A percentile compares a stretch with the other conserved stretches of the same genome.
These are phyloP conservation scores for Hippopotamus amphibius DNA, from an alignment of 2,113 vertebrate genomes.

Conservation along the genomic window DNA sequence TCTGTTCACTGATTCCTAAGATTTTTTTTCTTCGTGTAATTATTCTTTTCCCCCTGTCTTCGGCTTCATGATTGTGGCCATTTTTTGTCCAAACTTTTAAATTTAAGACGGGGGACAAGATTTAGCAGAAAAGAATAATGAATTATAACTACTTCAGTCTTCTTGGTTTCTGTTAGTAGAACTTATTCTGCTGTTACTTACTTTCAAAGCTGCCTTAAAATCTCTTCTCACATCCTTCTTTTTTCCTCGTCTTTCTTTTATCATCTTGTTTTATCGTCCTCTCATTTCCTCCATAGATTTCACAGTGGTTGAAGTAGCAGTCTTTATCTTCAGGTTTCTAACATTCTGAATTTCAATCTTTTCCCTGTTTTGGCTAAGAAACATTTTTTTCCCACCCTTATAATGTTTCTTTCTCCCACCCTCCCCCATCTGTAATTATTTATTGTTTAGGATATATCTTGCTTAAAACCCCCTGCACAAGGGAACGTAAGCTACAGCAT, in stretches of 20 bases:
- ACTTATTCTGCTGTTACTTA: not conserved
- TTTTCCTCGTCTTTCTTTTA: not conserved
- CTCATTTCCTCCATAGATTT: not conserved
- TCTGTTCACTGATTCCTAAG: not conserved
- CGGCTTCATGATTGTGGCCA: not conserved
- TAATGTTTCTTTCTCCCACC: not conserved
- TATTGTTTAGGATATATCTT: slow-evolving; percentile 68
- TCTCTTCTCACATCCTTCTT: slow-evolving; percentile 41
- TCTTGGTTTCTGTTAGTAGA: not conserved
- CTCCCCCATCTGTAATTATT: slow-evolving; percentile 55
- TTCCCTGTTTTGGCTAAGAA: not conserved
- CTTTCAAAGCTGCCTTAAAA: not conserved
- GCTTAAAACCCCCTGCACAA: slow-evolving; percentile 41
- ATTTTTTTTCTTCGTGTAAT: not conserved
- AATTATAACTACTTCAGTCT: not conserved
- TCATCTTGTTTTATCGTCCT: not conserved
- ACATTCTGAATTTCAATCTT: slow-evolving; percentile 21
- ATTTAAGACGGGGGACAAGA: not conserved
- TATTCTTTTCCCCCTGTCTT: not conserved
- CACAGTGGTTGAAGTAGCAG: not conserved
- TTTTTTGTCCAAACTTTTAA: not conserved
- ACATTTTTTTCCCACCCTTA: not conserved
- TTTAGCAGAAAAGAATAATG: not conserved
- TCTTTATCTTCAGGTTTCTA: not conserved
- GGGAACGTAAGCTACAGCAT: slow-evolving; percentile 44